Conservation (phyloP, 2,797 vertebrate species). For the Synaphobranchus kaupii region DNA sequence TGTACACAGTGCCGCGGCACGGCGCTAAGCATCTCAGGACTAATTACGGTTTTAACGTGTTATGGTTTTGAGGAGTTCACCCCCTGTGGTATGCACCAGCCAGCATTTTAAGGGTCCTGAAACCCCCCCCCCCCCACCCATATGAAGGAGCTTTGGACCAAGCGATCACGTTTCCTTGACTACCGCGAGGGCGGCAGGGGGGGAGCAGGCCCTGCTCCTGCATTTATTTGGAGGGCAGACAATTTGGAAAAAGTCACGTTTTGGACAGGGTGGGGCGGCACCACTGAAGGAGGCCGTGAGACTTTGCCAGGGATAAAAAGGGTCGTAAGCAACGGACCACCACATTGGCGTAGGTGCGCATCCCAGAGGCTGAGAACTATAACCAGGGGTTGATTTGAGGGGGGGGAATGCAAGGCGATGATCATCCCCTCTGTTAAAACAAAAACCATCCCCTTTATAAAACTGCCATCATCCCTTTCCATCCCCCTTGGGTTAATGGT, state of each 20-base stretch:
- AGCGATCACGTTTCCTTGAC: neutral
- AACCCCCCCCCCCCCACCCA: too few relatives aligned
- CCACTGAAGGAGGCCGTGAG: neutral
- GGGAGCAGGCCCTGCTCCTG: neutral
- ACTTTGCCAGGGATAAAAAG: neutral
- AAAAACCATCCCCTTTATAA: too few relatives aligned
- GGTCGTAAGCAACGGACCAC: neutral
- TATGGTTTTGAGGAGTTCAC: too few relatives aligned
- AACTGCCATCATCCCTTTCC: too few relatives aligned
- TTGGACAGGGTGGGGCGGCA: neutral
- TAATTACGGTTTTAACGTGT: neutral
- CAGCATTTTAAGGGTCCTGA: neutral
- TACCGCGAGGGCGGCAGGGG: neutral
- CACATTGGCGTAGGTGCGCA: neutral
- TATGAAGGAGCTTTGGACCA: neutral
- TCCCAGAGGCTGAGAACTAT: neutral
- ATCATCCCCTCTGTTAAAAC: too few relatives aligned
- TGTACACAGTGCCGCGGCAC: too few relatives aligned
- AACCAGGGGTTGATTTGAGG: neutral
- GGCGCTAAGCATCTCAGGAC: too few relatives aligned
- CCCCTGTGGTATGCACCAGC: neutral
- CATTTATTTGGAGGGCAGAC: neutral
- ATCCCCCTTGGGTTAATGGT: too few relatives aligned
- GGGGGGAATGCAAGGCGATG: too few relatives aligned
- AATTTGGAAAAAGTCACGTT: neutral